A percentile compares a stretch with the other conserved stretches of the same genome.
Conservation (phyloP, 1,140 invertebrate species). For the Diorhabda carinulata region DNA sequence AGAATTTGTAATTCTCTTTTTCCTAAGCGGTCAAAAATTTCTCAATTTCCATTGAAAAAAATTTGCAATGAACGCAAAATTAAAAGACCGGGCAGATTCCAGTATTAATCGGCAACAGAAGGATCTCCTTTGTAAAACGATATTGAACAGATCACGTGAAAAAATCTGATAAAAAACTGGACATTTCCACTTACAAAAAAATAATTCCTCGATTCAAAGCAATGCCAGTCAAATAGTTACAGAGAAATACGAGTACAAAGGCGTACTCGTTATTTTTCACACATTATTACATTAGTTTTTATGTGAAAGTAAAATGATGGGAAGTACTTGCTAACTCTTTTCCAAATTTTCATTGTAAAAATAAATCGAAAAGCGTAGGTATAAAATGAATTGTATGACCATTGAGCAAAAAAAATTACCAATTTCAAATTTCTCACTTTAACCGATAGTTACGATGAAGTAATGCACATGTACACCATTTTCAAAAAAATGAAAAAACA, state of each 20-base stretch:
- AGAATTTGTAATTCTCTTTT: too few relatives aligned
- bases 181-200: not conserved
- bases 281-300: not conserved
- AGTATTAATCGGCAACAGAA: not conserved
- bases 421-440: too few relatives aligned
- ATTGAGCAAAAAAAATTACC: too few relatives aligned
- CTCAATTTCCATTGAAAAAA: not conserved
- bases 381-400: too few relatives aligned
- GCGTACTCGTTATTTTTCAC: not conserved
- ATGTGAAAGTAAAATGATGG: not conserved
- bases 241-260: not conserved
- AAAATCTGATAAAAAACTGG: not conserved
- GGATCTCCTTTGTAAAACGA: not conserved
- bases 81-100: not conserved
- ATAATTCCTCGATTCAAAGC: not conserved
- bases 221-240: not conserved
- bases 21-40: too few relatives aligned
- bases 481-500: too few relatives aligned
- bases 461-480: too few relatives aligned
- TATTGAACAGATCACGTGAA: slow-evolving; percentile 2
- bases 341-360: too few relatives aligned
- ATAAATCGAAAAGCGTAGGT: too few relatives aligned
- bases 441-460: too few relatives aligned
- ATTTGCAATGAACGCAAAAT: not conserved
- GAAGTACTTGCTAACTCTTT: too few relatives aligned